Conservation (phyloP, 2,888 invertebrate genomes). For the Corythucha ciliata region DNA sequence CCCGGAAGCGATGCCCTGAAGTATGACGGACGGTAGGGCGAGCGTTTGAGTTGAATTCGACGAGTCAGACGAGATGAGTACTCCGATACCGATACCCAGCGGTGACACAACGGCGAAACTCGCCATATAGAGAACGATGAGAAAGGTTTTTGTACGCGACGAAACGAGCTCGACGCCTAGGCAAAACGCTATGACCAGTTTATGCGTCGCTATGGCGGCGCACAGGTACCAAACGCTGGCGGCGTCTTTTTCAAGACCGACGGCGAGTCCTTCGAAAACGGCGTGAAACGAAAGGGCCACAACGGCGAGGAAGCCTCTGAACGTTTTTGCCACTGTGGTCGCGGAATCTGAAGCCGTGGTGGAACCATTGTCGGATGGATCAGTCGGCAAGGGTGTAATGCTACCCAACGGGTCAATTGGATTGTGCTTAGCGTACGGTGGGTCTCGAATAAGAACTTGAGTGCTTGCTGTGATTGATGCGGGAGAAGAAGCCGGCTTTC, state of each 20-base stretch:
- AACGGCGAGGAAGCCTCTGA: slow-evolving; percentile 52
- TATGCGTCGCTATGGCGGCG: slow-evolving; percentile 57
- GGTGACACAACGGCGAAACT: slow-evolving; percentile 59
- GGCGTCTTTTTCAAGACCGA: slow-evolving; percentile 61
- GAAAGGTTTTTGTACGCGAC: slow-evolving; percentile 44
- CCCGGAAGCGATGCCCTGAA: slow-evolving; percentile 67
- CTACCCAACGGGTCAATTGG: slow-evolving; percentile 35
- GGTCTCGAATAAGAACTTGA: slow-evolving; percentile 35
- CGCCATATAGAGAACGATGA: slow-evolving; percentile 49
- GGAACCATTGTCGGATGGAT: slow-evolving; percentile 27
- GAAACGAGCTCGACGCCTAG: slow-evolving; percentile 55
- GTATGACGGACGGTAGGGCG: slow-evolving; percentile 45
- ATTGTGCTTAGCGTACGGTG: slow-evolving; percentile 28
- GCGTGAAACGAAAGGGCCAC: slow-evolving; percentile 59
- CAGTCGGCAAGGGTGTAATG: slow-evolving; percentile 31
- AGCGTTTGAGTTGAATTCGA: slow-evolving; percentile 41
- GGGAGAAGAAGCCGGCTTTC: slow-evolving; percentile 25
- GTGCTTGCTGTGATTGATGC: slow-evolving; percentile 36
- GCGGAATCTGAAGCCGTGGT: slow-evolving; percentile 21
- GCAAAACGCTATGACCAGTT: slow-evolving; percentile 56
- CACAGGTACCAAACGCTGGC: slow-evolving; percentile 55
- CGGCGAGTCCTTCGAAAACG: slow-evolving; percentile 64
- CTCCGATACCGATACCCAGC: slow-evolving; percentile 55
- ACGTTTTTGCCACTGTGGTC: slow-evolving; percentile 34
- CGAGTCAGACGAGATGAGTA: slow-evolving; percentile 46